Base-by-base conservation (phyloP, 30 jellyfish, hydroid and myxozoan species). In the Hydractinia echinata region DNA sequence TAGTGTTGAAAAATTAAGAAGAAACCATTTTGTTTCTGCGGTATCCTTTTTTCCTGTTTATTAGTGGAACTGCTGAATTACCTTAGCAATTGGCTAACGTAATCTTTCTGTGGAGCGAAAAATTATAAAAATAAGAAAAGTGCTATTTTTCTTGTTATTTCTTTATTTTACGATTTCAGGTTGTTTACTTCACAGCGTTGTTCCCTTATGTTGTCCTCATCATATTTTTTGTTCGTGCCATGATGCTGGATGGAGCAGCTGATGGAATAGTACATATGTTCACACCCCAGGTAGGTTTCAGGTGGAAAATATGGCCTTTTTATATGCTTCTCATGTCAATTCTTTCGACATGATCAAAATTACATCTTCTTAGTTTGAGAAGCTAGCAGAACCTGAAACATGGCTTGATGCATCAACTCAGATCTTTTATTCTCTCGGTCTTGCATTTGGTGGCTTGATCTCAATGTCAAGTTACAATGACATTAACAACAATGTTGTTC, bases 401-500 rank as follows among this genome's bases (percentile, higher is more conserved):
- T 91, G 98, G 98, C 85, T 91, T 11, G 96, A 86, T 39, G 98
- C 96, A 11, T 87, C 98, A 5, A 86, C 98, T 7, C 98, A 91
- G 69, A 88, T 91, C 87, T 91, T 91, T 88, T 91, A 91, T 64
- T 91, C 98, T 10, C 95, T 91, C 56, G 98, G 98, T 67, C 88
- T 91, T 66, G 98, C 96, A 0, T 91, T 91, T 77, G 98, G 98
- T 13, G 98, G 98, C 15, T 79, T 91, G 52, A 91, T 91, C 20
- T 94, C 98, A 51, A 91, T 91, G 98, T 86, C 98, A 5, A 91
- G 98, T 67, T 91, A 91, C 81, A 91, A 91, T 76, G 89, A 89
- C 10, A 91, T 91, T 85, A 91, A 91, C 67, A 91, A 91, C 93
- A 91, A 91, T 56, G 95, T 86, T 4, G 82, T 84, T n/a, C 82